Conservation (phyloP, 2,888 invertebrate genomes). For the Alcis repandata region DNA sequence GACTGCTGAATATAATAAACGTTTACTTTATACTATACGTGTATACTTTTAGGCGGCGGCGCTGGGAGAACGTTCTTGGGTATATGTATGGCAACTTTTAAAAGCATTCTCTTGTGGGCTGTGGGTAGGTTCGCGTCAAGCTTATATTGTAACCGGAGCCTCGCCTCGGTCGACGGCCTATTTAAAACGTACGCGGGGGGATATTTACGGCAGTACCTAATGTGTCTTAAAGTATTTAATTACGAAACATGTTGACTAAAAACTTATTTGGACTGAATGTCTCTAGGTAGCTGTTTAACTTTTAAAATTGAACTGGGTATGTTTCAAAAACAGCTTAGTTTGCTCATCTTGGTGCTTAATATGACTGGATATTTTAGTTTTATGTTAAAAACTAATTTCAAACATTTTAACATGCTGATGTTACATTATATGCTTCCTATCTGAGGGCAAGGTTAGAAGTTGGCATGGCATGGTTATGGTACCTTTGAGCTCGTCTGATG, state of each 20-base stretch:
- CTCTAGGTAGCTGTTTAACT: neutral
- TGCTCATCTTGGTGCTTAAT: too few relatives aligned
- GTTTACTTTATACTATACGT: slow-evolving; percentile 57
- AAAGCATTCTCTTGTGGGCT: slow-evolving; percentile 50
- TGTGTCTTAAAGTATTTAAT: slow-evolving; percentile 21
- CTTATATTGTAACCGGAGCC: slow-evolving; percentile 38
- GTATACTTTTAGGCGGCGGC: slow-evolving; percentile 50
- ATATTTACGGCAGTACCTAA: slow-evolving; percentile 29
- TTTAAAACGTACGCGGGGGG: slow-evolving; percentile 36
- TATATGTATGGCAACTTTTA: slow-evolving; percentile 48
- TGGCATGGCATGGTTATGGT: too few relatives aligned
- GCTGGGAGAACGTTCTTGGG: slow-evolving; percentile 49
- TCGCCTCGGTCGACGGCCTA: slow-evolving; percentile 41
- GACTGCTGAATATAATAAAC: slow-evolving; percentile 74
- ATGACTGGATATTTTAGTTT: too few relatives aligned
- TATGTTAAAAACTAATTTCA: too few relatives aligned
- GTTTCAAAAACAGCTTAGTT: neutral
- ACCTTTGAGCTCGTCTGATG: too few relatives aligned
- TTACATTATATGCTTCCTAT: too few relatives aligned
- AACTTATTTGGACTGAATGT: neutral
- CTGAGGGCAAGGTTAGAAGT: too few relatives aligned
- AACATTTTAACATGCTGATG: too few relatives aligned
- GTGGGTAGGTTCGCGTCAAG: slow-evolving; percentile 36
- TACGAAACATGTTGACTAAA: slow-evolving; percentile 11
- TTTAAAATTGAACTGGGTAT: neutral